Percentiles rank a stretch among this genome's conserved stretches.
These are phyloP conservation scores for Brienomyrus brachyistius DNA, from an alignment of 2,113 vertebrate genomes.

Conservation along the genomic window DNA sequence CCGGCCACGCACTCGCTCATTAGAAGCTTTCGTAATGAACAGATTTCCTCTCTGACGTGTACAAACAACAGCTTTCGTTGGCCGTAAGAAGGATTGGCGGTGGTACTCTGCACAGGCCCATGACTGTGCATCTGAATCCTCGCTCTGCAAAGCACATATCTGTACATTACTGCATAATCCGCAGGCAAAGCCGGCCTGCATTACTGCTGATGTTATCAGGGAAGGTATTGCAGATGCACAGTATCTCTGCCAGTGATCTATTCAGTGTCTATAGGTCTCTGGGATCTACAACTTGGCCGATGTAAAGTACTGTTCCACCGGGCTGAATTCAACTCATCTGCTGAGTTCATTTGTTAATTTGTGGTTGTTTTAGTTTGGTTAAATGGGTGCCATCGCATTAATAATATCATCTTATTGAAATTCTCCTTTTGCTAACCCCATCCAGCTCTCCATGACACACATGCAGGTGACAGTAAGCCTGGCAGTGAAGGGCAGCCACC, in stretches of 20 bases:
- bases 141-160: not conserved
- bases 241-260: not conserved
- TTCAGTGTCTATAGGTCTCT: not conserved
- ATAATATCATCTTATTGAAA: not conserved
- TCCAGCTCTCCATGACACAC: not conserved
- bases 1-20: not conserved
- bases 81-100: not conserved
- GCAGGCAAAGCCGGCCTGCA: not conserved
- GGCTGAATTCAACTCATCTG: not conserved
- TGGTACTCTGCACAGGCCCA: not conserved
- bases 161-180: not conserved
- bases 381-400: not conserved
- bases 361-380: not conserved
- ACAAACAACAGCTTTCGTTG: not conserved
- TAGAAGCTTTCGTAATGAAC: not conserved
- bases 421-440: not conserved
- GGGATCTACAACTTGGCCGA: not conserved
- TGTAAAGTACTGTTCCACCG: not conserved
- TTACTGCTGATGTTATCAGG: not conserved
- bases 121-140: not conserved
- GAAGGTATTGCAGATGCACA: not conserved
- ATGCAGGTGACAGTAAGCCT: not conserved
- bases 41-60: not conserved
- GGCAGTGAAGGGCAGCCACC: not conserved
- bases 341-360: not conserved